These are phyloP conservation scores for Lepidothrix coronata DNA, from an alignment of 2,113 vertebrate genomes.

Conservation along the genomic window DNA sequence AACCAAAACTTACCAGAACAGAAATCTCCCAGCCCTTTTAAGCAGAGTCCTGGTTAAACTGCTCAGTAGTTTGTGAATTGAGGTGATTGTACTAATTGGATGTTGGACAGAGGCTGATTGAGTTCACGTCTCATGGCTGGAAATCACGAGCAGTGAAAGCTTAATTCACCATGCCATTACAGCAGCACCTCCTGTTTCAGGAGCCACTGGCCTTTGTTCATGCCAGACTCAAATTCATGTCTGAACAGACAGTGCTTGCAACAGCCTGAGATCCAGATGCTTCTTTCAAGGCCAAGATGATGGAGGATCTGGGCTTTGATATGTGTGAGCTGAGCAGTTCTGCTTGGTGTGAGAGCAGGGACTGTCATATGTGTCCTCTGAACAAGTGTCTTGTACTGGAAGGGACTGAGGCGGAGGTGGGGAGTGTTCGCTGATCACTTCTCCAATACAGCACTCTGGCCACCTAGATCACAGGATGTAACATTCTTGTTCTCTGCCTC, in stretches of 20 bases:
- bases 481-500: not conserved
- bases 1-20: not conserved
- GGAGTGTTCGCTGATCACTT: not conserved
- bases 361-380: fast-evolving
- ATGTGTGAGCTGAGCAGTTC: not conserved
- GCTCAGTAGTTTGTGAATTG: not conserved
- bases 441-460: not conserved
- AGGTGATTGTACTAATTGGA: not conserved
- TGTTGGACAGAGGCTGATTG: not conserved
- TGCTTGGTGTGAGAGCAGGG: not conserved
- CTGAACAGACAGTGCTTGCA: not conserved
- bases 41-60: not conserved
- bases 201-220: not conserved
- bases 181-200: not conserved
- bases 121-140: not conserved
- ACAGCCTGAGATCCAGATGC: not conserved
- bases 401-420: not conserved
- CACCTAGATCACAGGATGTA: fast-evolving
- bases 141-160: not conserved
- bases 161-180: not conserved
- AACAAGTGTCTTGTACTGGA: fast-evolving
- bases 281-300: not conserved
- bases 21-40: not conserved
- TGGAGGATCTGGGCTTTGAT: not conserved
- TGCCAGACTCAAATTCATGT: not conserved